Conservation (phyloP, 2,797 vertebrate genomes). For the Lepilemur septentrionalis region DNA sequence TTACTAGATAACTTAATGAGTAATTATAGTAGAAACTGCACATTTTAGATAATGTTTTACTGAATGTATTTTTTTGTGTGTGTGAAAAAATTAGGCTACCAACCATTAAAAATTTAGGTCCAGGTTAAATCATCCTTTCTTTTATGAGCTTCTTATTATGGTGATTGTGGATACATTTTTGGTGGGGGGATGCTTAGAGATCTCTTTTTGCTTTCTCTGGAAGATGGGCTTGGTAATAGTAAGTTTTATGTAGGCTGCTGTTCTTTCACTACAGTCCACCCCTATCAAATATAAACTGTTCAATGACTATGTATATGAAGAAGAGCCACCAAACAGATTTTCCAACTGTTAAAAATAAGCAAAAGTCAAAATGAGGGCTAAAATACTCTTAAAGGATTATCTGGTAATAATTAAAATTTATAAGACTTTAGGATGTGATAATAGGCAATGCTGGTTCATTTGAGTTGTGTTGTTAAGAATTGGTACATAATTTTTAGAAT, state of each 20-base stretch:
- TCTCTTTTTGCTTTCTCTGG: not conserved
- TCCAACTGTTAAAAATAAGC: slow-evolving; percentile 17
- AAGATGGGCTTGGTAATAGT: not conserved
- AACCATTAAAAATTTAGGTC: slow-evolving; percentile 37
- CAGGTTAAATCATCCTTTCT: slow-evolving; percentile 37
- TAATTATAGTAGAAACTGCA: slow-evolving; percentile 68
- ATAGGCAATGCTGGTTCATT: not conserved
- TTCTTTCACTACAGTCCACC: not conserved
- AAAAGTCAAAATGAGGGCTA: not conserved
- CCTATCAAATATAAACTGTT: not conserved
- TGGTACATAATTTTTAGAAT: slow-evolving; percentile 18
- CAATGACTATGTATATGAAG: not conserved
- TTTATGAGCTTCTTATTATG: not conserved
- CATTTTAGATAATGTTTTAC: slow-evolving; percentile 65
- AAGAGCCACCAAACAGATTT: not conserved
- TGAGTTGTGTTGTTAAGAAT: not conserved
- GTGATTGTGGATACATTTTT: not conserved
- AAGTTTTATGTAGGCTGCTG: not conserved
- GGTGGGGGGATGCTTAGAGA: not conserved
- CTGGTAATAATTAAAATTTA: slow-evolving; percentile 19
- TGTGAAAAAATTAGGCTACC: slow-evolving; percentile 27
- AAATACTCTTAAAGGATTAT: slow-evolving; percentile 29
- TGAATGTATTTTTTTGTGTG: slow-evolving; percentile 40
- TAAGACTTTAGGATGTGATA: slow-evolving; percentile 28
- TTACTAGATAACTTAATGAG: slow-evolving; percentile 77